phyloP scores from a whole-genome alignment of 2,797 vertebrate species.

The Sebastes nivosus region DNA sequence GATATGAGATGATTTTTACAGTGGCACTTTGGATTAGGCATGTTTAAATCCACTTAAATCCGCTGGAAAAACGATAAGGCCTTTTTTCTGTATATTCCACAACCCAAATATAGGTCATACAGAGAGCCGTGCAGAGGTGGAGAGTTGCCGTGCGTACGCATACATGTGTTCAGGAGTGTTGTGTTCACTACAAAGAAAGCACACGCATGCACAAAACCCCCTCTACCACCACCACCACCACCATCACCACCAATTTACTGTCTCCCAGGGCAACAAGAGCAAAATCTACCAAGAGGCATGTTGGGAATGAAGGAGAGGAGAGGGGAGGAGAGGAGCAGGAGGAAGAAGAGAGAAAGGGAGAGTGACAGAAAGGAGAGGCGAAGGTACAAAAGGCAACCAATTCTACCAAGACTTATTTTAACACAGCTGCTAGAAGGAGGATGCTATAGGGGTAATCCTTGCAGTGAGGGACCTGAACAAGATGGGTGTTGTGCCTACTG shows the following conservation, averaged over 20 bases:
- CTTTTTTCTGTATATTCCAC: slow-evolving; percentile 26
- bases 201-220: slow-evolving; percentile 32
- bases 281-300: slow-evolving; percentile 57
- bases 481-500: not conserved
- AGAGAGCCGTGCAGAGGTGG: slow-evolving; percentile 35
- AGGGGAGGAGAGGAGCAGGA: slow-evolving; percentile 19
- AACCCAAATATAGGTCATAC: slow-evolving; percentile 63
- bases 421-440: slow-evolving; percentile 14
- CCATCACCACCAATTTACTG: slow-evolving; percentile 54
- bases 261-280: slow-evolving; percentile 78
- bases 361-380: slow-evolving; percentile 26
- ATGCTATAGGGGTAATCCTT: slow-evolving; percentile 17
- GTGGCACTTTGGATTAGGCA: slow-evolving; percentile 59
- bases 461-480: not conserved
- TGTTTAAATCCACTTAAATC: slow-evolving; percentile 69
- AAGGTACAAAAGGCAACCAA: slow-evolving; percentile 41
- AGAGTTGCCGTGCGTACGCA: slow-evolving; percentile 14
- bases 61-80: slow-evolving; percentile 45
- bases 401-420: slow-evolving; percentile 25
- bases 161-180: slow-evolving; percentile 23
- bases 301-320: slow-evolving; percentile 49
- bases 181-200: slow-evolving; percentile 51
- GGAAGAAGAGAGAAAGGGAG: not conserved
- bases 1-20: slow-evolving; percentile 51
- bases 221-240: not conserved